Percentiles rank a stretch among this genome's conserved stretches.
phyloP scores from a whole-genome alignment of 1,140 invertebrate genomes.

The Lucilia sericata region DNA sequence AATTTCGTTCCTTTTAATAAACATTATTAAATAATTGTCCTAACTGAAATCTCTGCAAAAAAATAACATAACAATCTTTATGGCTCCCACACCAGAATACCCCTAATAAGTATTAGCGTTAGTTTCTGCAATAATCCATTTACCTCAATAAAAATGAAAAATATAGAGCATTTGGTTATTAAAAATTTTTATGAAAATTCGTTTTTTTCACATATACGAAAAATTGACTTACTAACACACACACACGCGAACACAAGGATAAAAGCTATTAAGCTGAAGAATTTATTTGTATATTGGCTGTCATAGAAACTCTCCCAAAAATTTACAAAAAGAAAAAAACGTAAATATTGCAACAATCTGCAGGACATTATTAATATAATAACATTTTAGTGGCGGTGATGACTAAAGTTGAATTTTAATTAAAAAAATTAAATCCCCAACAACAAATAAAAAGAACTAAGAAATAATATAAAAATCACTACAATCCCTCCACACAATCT shows the following conservation, averaged over 20 bases:
- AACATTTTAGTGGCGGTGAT: not conserved
- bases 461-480: not conserved
- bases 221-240: not conserved
- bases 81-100: not conserved
- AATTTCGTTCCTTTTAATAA: too few relatives aligned
- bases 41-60: too few relatives aligned
- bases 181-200: not conserved
- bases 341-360: not conserved
- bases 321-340: not conserved
- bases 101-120: not conserved
- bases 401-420: constrained; percentile 2
- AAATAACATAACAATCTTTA: too few relatives aligned
- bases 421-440: not conserved
- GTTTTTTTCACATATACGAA: not conserved
- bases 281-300: not conserved
- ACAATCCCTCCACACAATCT: not conserved
- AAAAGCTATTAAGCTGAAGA: not conserved
- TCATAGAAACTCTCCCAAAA: too few relatives aligned
- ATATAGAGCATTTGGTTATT: not conserved
- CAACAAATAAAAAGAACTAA: not conserved
- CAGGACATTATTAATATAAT: not conserved
- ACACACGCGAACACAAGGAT: not conserved
- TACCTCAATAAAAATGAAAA: not conserved
- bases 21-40: too few relatives aligned
- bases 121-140: not conserved